Conservation (phyloP, 2,113 vertebrate genomes). For the Microtus montanus region DNA sequence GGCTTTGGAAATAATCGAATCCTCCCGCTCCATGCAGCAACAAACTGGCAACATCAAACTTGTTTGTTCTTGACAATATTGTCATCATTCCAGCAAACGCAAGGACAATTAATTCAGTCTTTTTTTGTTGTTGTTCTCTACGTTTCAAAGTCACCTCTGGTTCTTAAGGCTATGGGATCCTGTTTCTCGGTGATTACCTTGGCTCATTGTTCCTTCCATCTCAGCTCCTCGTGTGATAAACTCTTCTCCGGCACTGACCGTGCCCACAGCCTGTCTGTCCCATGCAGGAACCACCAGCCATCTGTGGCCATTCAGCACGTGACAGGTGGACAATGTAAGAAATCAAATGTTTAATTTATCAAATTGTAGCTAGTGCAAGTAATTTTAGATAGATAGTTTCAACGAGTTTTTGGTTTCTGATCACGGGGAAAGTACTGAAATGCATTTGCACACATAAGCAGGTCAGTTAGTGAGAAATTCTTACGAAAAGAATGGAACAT, state of each 20-base stretch:
- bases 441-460: neutral
- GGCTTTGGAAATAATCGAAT: constrained; percentile 33
- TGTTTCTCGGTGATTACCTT: neutral
- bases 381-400: neutral
- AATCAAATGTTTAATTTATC: neutral
- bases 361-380: neutral
- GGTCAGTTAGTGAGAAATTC: neutral
- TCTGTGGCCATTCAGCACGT: neutral
- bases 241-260: neutral
- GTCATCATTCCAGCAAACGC: constrained; percentile 43
- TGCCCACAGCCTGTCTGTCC: neutral
- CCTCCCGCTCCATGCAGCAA: neutral
- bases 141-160: constrained; percentile 40
- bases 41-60: constrained; percentile 3
- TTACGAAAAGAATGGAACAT: neutral
- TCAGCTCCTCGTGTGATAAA: neutral
- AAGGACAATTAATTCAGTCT: constrained; percentile 41
- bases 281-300: neutral
- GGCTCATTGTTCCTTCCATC: neutral
- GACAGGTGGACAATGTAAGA: neutral
- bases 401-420: neutral
- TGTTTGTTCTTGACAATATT: constrained; percentile 38
- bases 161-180: constrained; percentile 26
- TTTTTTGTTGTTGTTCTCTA: neutral
- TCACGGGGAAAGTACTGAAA: neutral